Percentiles rank a stretch among this genome's conserved stretches.
These are phyloP conservation scores for Sebastiscus tertius DNA, from an alignment of 2,797 vertebrate species.

Conservation along the genomic window DNA sequence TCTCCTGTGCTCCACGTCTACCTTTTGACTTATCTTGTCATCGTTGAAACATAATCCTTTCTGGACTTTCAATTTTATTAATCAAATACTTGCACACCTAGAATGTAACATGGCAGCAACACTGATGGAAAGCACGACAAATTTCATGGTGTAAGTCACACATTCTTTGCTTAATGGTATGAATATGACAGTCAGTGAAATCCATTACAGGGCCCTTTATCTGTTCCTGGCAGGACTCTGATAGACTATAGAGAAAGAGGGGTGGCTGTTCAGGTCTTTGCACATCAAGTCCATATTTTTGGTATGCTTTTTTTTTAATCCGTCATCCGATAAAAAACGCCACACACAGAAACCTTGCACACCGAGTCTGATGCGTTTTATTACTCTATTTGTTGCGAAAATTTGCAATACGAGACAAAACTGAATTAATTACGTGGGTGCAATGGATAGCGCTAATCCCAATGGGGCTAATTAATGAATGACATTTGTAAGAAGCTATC, in stretches of 20 bases:
- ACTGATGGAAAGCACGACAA: constrained; percentile 17
- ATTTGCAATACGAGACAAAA: too few species aligned
- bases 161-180: constrained; percentile 17
- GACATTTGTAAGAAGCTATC: too few species aligned
- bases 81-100: neutral
- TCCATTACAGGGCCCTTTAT: constrained; percentile 9
- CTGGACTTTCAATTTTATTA: constrained; percentile 6
- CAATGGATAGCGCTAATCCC: too few species aligned
- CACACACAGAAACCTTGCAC: too few species aligned
- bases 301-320: neutral
- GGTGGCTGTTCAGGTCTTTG: neutral
- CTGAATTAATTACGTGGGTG: too few species aligned
- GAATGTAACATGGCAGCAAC: neutral
- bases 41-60: neutral
- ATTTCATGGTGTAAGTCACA: constrained; percentile 11
- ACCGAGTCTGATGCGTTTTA: too few species aligned
- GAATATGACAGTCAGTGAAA: constrained; percentile 28
- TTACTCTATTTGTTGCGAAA: too few species aligned
- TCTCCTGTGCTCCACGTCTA: neutral
- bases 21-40: neutral
- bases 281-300: too few species aligned
- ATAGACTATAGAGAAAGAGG: neutral
- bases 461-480: too few species aligned
- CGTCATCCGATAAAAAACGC: too few species aligned
- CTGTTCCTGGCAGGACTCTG: constrained; percentile 9